phyloP scores from a whole-genome alignment of 2,113 vertebrate species.

The Vombatus ursinus region DNA sequence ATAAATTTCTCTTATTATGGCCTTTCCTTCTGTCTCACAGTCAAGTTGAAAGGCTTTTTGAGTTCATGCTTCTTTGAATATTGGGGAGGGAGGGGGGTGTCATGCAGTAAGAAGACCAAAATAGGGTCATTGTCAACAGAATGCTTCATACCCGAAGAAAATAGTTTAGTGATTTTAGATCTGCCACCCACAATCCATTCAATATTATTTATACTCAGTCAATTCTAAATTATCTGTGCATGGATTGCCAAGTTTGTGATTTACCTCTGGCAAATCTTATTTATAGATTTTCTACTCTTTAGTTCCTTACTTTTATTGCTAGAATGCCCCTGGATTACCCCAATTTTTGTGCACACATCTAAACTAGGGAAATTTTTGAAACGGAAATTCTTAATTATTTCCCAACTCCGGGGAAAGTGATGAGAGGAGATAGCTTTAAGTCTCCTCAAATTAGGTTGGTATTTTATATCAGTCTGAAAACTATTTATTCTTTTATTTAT shows the following conservation, averaged over 20 bases:
- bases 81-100: not conserved
- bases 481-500: not conserved
- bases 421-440: not conserved
- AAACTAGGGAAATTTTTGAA: not conserved
- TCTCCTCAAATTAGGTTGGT: not conserved
- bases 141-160: slow-evolving; percentile 26
- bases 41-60: slow-evolving; percentile 12
- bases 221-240: slow-evolving; percentile 9
- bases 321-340: not conserved
- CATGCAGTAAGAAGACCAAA: not conserved
- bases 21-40: slow-evolving; percentile 16
- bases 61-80: slow-evolving; percentile 4
- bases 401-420: not conserved
- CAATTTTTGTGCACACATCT: not conserved
- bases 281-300: not conserved
- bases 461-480: not conserved
- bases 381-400: not conserved
- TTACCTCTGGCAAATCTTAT: not conserved
- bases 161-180: not conserved
- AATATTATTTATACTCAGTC: not conserved
- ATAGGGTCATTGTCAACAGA: not conserved
- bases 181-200: not conserved
- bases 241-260: slow-evolving; percentile 4
- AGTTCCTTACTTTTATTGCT: not conserved
- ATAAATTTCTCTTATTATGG: not conserved